These are phyloP conservation scores for Leucoraja erinaceus DNA, from an alignment of 2,113 vertebrate species.

Conservation along the genomic window DNA sequence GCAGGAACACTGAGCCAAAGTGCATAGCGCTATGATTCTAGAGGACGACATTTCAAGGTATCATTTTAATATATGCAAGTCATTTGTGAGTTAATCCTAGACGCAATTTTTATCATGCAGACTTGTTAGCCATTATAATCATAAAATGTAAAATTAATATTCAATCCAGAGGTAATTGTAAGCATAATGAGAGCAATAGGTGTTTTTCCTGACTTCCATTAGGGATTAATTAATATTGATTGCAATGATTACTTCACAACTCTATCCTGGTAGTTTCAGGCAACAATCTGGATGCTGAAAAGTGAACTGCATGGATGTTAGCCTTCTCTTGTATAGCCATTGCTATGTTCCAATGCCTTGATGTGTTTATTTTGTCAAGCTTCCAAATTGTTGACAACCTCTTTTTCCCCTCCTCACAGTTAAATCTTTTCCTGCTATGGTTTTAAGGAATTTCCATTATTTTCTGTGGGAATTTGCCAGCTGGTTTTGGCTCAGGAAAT, in stretches of 20 bases:
- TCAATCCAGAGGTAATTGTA: not conserved
- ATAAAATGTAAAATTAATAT: not conserved
- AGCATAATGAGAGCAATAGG: not conserved
- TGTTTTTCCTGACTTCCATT: not conserved
- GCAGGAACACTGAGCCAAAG: too few relatives aligned
- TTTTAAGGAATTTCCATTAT: constrained; percentile 37
- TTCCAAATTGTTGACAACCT: not conserved
- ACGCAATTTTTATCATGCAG: not conserved
- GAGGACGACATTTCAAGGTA: not conserved
- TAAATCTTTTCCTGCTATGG: constrained; percentile 2
- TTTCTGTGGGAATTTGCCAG: constrained; percentile 29
- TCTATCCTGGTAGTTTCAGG: not conserved
- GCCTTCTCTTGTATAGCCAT: not conserved
- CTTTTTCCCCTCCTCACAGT: not conserved
- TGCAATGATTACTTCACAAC: not conserved
- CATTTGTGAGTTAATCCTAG: not conserved
- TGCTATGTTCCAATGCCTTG: not conserved
- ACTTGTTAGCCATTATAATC: not conserved
- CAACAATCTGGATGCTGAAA: not conserved
- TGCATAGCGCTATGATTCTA: not conserved
- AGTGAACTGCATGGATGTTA: not conserved
- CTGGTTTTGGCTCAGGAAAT: constrained; percentile 3
- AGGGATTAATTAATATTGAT: not conserved
- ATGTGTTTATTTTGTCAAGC: constrained; percentile 14
- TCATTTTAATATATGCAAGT: not conserved